Conservation (phyloP, 1,140 invertebrate genomes). For the Euura lappo region DNA sequence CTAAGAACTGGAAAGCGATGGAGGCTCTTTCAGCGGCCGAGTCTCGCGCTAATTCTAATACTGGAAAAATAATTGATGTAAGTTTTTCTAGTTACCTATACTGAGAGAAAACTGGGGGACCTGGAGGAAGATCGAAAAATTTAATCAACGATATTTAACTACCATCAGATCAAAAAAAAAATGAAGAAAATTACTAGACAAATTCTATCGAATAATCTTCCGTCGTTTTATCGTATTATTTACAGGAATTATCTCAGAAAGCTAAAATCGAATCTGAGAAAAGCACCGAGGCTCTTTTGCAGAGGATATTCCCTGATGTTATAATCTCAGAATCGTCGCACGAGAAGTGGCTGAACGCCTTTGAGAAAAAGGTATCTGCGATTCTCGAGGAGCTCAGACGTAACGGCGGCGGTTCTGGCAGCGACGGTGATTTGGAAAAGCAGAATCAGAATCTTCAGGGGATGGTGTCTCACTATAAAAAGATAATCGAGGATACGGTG, state of each 20-base stretch:
- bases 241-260: conserved; percentile 60
- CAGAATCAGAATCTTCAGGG: conserved; percentile 68
- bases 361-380: conserved; percentile 57
- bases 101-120: conserved; percentile 9
- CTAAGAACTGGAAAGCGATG: conserved; percentile 88
- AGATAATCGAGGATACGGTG: conserved; percentile 78
- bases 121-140: neutral
- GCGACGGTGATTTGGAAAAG: conserved; percentile 55
- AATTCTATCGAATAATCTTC: no score
- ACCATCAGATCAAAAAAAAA: neutral
- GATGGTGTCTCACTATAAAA: conserved; percentile 74
- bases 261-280: conserved; percentile 63
- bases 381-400: conserved; percentile 37
- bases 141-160: no score
- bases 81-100: conserved; percentile 48
- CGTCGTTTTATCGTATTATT: conserved; percentile 10
- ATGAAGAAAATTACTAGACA: no score
- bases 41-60: conserved; percentile 46
- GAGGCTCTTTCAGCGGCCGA: conserved; percentile 81
- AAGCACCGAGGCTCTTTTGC: conserved; percentile 63
- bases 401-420: conserved; percentile 23
- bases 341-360: conserved; percentile 62
- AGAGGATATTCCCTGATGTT: conserved; percentile 67
- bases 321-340: conserved; percentile 55
- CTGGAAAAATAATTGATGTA: conserved; percentile 59